phyloP scores from a whole-genome alignment of 2,888 invertebrate genomes.

The Agapostemon virescens region DNA sequence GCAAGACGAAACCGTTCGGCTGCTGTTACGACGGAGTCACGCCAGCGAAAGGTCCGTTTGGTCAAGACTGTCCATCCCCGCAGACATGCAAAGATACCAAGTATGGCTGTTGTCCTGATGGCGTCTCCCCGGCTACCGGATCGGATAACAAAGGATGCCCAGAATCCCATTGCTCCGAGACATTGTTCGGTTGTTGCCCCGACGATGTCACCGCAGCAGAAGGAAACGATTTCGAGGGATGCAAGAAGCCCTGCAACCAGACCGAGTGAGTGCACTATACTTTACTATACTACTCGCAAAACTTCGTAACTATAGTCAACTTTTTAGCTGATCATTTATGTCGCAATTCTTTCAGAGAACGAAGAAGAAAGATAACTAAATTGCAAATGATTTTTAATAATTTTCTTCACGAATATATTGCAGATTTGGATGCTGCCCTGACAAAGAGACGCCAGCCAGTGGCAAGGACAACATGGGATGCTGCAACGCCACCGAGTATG shows the following conservation, averaged over 20 bases:
- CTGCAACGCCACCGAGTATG: conserved; percentile 81
- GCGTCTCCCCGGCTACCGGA: conserved; percentile 89
- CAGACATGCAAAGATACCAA: conserved; percentile 89
- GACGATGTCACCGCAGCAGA: conserved; percentile 89
- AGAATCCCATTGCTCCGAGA: conserved; percentile 86
- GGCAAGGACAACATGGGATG: conserved; percentile 78
- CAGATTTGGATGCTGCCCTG: conserved; percentile 82
- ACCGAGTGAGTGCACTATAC: conserved; percentile 81
- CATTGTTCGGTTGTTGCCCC: conserved; percentile 93
- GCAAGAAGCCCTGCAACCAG: conserved; percentile 84
- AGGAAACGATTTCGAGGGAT: conserved; percentile 92
- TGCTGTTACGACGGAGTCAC: conserved; percentile 92
- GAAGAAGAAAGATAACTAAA: background rate
- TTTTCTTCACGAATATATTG: background rate
- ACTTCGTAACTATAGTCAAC: too few relatives aligned
- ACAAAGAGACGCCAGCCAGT: conserved; percentile 80
- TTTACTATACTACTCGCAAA: too few relatives aligned
- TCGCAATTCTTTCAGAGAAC: too few relatives aligned
- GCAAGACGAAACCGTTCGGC: conserved; percentile 86
- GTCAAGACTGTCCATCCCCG: conserved; percentile 87
- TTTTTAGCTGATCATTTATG: too few relatives aligned
- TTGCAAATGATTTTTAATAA: background rate
- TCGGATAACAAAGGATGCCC: conserved; percentile 89
- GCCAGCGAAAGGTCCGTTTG: conserved; percentile 90
- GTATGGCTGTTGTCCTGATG: conserved; percentile 92